Base-by-base conservation (phyloP, 2,888 invertebrate genomes). In the Phyto melanocephala region DNA sequence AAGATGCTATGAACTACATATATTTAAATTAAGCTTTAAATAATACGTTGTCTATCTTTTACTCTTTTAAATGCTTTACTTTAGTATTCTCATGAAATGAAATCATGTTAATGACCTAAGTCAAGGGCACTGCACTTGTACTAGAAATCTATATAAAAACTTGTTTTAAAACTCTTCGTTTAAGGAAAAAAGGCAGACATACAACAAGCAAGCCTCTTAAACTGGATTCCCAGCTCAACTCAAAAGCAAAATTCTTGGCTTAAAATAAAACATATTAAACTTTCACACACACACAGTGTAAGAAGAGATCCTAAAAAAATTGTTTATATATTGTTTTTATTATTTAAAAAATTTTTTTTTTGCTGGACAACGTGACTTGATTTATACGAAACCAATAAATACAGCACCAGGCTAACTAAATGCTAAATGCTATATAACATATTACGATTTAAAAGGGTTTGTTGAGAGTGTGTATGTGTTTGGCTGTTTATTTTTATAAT, bases 121-220 rank as follows among this genome's bases (percentile, higher is more conserved):
- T 88, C 90, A 90, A 90, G 90, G 90, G 88, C 89, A 89, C 87
- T 88, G 88, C 87, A 88, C 88, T 89, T 86, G 87, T 74, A 81
- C 83, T 65, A 81, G 76, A 81, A 76, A 78, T 60, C 79, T 56
- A 79, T 33, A 78, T 75, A 65, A 80, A 62, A 81, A 83, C 83
- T 60, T 35, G 77, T 80, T 62, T 60, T 47, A 40, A 62, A 62
- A 37, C 47, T 37, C 4, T n/a, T 15, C 22, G 33, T 47, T 10
- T 42, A 24, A 79, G 65, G 40, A 62, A 47, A 20, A 68, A 65
- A 52, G n/a, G 17, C 20, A 20, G 42, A 68, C 13, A 60, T 35
- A 28, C 28, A 63, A 52, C 65, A 74, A 63, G 79, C 74, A 70
- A n/a, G n/a, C 71, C 71, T 71, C 35, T 33, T 37, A 65, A 79